Conservation (phyloP, 2,888 invertebrate species). For the Camptogramma bilineatum region DNA sequence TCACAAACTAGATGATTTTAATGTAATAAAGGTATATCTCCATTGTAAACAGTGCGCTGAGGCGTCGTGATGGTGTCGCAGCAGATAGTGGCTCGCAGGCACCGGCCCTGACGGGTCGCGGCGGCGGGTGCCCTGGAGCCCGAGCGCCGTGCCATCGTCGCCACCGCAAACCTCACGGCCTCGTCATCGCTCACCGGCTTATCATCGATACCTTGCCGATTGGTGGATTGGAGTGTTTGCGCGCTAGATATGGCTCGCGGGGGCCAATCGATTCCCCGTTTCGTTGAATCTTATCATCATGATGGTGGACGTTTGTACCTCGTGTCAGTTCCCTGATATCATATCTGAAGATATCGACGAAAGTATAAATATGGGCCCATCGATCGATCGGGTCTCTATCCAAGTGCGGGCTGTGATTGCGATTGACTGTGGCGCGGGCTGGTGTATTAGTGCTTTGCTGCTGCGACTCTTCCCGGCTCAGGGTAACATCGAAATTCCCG, state of each 20-base stretch:
- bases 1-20: slow-evolving; percentile 68
- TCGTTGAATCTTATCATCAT: slow-evolving; percentile 79
- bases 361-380: slow-evolving; percentile 85
- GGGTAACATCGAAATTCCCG: slow-evolving; percentile 32
- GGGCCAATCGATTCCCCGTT: slow-evolving; percentile 81
- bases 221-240: slow-evolving; percentile 83
- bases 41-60: slow-evolving; percentile 68
- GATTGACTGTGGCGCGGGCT: slow-evolving; percentile 61
- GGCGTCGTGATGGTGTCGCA: slow-evolving; percentile 65
- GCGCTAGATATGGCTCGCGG: slow-evolving; percentile 69
- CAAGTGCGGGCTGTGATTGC: slow-evolving; percentile 76
- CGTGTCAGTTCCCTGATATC: slow-evolving; percentile 79
- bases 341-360: slow-evolving; percentile 82
- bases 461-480: slow-evolving; percentile 38
- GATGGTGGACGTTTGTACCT: slow-evolving; percentile 80
- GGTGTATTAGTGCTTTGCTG: slow-evolving; percentile 54
- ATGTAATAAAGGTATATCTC: slow-evolving; percentile 81
- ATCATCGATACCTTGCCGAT: slow-evolving; percentile 73
- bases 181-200: slow-evolving; percentile 53
- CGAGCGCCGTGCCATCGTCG: slow-evolving; percentile 40
- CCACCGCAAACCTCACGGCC: slow-evolving; percentile 35
- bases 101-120: slow-evolving; percentile 59
- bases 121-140: slow-evolving; percentile 37
- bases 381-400: slow-evolving; percentile 84
- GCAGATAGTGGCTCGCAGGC: slow-evolving; percentile 69